Percentiles rank a stretch among this genome's conserved stretches.
phyloP scores from a whole-genome alignment of 2,888 invertebrate species.

The Microctonus hyperodae region DNA sequence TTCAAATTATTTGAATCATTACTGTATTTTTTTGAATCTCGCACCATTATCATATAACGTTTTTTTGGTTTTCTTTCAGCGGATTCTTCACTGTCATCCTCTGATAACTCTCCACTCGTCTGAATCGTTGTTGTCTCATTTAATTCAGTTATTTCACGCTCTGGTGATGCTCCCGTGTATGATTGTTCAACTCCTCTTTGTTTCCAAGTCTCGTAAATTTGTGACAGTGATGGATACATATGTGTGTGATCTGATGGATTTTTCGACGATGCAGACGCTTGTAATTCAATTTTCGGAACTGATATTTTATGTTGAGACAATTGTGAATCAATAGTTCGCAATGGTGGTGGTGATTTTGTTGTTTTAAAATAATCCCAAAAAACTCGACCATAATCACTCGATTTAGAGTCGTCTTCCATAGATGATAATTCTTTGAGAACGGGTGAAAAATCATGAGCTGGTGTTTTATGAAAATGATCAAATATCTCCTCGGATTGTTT shows the following conservation, averaged over 20 bases:
- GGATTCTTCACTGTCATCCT: constrained; percentile 10
- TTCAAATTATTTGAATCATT: constrained; percentile 1
- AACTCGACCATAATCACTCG: constrained; percentile 45
- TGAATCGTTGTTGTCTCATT: neutral
- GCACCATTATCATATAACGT: constrained; percentile 34
- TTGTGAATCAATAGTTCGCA: constrained; percentile 50
- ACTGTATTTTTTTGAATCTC: constrained; percentile 11
- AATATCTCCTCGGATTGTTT: neutral
- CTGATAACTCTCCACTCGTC: constrained; percentile 4
- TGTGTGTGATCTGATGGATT: neutral
- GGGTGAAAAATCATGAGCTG: neutral
- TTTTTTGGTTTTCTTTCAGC: constrained; percentile 25
- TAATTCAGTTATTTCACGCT: neutral
- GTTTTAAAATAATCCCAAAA: constrained; percentile 49
- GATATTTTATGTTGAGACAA: constrained; percentile 9
- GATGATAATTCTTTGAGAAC: neutral
- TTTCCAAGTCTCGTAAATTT: constrained; percentile 38
- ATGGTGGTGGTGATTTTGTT: constrained; percentile 43
- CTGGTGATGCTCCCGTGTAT: constrained; percentile 6
- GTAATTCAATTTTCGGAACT: constrained; percentile 22
- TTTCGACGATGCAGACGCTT: neutral
- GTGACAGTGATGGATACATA: constrained; percentile 21
- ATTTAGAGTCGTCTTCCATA: constrained; percentile 24
- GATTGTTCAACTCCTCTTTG: constrained; percentile 23
- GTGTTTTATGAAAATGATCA: neutral